Conservation (phyloP, 2,113 vertebrate genomes). For the Sinocyclocheilus maitianheensis region DNA sequence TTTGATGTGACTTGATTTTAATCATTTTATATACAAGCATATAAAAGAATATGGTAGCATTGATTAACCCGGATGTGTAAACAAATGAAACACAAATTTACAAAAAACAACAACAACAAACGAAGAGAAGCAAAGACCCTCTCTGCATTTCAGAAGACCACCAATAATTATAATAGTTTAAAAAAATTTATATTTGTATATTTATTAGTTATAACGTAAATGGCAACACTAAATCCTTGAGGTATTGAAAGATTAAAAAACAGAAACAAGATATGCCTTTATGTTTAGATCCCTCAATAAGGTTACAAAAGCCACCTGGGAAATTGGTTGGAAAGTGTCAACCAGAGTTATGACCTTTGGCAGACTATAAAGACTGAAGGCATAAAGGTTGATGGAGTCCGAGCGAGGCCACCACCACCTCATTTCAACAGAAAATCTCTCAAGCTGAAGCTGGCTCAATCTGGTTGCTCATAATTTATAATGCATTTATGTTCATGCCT, state of each 20-base stretch:
- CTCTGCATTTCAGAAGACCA: too few species aligned
- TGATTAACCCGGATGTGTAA: not conserved
- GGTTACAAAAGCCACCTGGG: not conserved
- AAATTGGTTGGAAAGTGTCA: not conserved
- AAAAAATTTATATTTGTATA: too few species aligned
- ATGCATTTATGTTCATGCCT: not conserved
- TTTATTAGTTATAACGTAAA: too few species aligned
- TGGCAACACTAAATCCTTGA: not conserved
- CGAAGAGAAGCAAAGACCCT: too few species aligned
- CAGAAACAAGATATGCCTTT: not conserved
- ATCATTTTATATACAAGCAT: too few species aligned
- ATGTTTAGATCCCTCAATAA: not conserved
- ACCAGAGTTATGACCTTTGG: slow-evolving; percentile 1
- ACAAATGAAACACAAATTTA: not conserved
- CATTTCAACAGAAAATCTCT: not conserved
- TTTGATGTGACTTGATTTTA: not conserved
- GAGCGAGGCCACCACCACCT: not conserved
- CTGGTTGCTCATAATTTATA: not conserved
- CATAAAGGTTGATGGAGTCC: not conserved
- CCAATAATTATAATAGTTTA: too few species aligned
- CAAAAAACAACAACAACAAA: too few species aligned
- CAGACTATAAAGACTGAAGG: not conserved
- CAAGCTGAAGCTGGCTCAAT: not conserved
- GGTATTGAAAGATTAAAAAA: not conserved
- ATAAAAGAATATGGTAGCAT: too few species aligned